These are phyloP conservation scores for Tineola bisselliella DNA, from an alignment of 2,888 invertebrate genomes.

Conservation along the genomic window DNA sequence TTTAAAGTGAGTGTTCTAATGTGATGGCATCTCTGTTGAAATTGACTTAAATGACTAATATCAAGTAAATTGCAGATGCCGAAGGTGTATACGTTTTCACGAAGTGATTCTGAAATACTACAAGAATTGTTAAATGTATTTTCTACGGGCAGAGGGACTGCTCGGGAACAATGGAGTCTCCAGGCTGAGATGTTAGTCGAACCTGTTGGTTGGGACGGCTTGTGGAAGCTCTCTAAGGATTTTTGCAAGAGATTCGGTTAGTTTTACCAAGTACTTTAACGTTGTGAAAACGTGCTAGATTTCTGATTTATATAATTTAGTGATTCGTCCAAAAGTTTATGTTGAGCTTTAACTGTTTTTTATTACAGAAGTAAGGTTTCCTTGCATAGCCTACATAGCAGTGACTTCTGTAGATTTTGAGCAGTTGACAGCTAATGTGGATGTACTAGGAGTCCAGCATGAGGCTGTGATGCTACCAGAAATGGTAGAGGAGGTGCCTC, in stretches of 20 bases:
- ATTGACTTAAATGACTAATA: too few relatives aligned
- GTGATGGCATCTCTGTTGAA: too few relatives aligned
- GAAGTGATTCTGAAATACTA: constrained; percentile 47
- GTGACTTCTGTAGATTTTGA: constrained; percentile 67
- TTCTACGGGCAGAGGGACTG: constrained; percentile 37
- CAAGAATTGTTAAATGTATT: constrained; percentile 44
- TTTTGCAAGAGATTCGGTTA: constrained; percentile 70
- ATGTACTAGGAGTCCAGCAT: constrained; percentile 72
- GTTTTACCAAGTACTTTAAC: constrained; percentile 20
- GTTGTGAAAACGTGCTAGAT: too few relatives aligned
- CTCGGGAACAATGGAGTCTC: constrained; percentile 51
- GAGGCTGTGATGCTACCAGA: constrained; percentile 70
- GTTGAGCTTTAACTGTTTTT: too few relatives aligned
- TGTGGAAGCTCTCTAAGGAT: constrained; percentile 74
- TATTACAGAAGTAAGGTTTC: constrained; percentile 67
- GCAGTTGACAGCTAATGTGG: constrained; percentile 65
- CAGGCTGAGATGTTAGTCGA: constrained; percentile 70
- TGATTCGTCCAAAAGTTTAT: background rate
- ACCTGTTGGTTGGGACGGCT: constrained; percentile 74
- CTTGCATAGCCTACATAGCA: constrained; percentile 70
- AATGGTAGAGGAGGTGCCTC: constrained; percentile 64
- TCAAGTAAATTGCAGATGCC: constrained; percentile 35
- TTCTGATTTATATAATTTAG: too few relatives aligned
- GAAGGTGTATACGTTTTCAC: constrained; percentile 46
- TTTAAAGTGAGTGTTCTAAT: too few relatives aligned